Conservation (phyloP, 1,140 invertebrate genomes). For the Teleogryllus occipitalis region DNA sequence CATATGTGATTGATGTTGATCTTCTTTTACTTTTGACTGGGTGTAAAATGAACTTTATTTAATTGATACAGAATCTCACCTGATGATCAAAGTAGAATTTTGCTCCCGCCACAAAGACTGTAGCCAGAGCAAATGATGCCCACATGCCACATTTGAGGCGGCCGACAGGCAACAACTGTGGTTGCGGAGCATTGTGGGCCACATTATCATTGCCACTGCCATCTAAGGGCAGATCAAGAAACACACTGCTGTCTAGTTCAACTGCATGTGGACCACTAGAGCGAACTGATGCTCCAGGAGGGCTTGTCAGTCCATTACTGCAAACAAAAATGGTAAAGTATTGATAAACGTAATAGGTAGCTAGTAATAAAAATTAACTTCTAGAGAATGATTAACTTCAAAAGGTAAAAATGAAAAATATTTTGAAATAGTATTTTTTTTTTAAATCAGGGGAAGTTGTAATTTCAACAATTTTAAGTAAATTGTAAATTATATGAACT, state of each 20-base stretch:
- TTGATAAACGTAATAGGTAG: too few species aligned
- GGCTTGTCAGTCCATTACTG: not conserved
- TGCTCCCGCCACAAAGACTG: slow-evolving; percentile 52
- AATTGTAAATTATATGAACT: too few species aligned
- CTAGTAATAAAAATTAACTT: too few species aligned
- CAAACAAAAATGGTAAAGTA: not conserved
- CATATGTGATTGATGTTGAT: too few species aligned
- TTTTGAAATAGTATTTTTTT: too few species aligned
- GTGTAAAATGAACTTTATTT: too few species aligned
- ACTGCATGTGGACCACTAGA: slow-evolving; percentile 22
- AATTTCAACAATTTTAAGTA: too few species aligned
- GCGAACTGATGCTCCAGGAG: not conserved
- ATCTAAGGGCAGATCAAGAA: slow-evolving; percentile 37
- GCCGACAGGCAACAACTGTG: slow-evolving; percentile 36
- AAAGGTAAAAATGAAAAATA: too few species aligned
- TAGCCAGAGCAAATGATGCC: slow-evolving; percentile 53
- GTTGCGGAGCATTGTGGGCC: slow-evolving; percentile 34
- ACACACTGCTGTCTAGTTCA: slow-evolving; percentile 33
- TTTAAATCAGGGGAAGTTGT: too few species aligned
- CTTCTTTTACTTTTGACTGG: too few species aligned
- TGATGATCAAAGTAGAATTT: slow-evolving; percentile 61
- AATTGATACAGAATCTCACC: slow-evolving; percentile 33
- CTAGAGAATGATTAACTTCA: too few species aligned
- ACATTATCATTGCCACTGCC: slow-evolving; percentile 26
- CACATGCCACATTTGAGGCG: slow-evolving; percentile 49